Evolutionary conservation across 2,797 vertebrate genomes (phyloP), one percentile per base, ranked within the genome.

Genomic region (Anabas testudineus): DNA sequence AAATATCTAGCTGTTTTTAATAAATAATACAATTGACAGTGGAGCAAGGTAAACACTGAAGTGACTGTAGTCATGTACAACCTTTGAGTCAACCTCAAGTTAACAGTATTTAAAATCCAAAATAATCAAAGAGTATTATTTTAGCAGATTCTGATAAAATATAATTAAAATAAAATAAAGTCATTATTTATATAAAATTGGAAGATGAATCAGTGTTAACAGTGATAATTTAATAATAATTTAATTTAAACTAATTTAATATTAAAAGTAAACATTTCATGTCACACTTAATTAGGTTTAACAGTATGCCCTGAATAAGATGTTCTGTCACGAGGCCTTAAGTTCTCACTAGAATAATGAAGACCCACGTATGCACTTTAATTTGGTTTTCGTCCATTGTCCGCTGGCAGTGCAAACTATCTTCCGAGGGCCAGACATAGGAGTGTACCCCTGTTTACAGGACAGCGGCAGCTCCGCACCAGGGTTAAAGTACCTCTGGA

Each of bases 291-390:
- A 13, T 42, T 19, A 21, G 32, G 7, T 37, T 3, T 41, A 16
- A 24, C 28, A 2, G 28, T 32, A 53, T 45, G 21, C n/a, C 9
- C 5, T 55, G 2, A 4, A 18, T 9, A 60, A 34, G 1, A 42
- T 28, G 8, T 48, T 54, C 26, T 30, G 9, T 48, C 30, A 36
- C 16, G 41, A 16, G 19, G 58, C 21, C 10, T 16, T 32, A 21
- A 61, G 13, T 46, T 66, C 4, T 55, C 51, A 62, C 6, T 10
- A 75, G 19, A 68, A 46, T 51, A 62, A 58, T 5, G 6, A 22
- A 75, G 45, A 96, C 96, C 88, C 84, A 97, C 97, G 91, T 60
- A 18, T 74, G 74, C 97, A 98, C 1, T 19, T 79, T 12, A 97
- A 37, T 0, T 77, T 92, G 37, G 93, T 93, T 37, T 59, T 37